Evolutionary conservation across 2,797 vertebrate species (phyloP).

Genomic region (Galaxias olidus): DNA sequence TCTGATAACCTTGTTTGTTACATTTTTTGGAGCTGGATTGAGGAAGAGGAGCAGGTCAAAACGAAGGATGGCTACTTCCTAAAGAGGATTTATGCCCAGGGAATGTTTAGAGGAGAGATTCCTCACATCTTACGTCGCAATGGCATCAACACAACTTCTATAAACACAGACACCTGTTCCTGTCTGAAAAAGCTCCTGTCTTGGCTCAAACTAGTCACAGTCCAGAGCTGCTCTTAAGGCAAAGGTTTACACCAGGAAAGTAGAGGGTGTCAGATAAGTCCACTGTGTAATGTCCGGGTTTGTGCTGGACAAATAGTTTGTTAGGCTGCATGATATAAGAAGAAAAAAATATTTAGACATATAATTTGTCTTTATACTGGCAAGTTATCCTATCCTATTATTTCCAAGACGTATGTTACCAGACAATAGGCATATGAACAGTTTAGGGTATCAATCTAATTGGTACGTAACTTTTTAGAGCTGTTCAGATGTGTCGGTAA

Average conservation of each 20-base stretch:
- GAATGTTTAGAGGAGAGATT: slow-evolving; percentile 43
- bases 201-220: background rate
- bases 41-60: background rate
- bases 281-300: background rate
- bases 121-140: slow-evolving; percentile 25
- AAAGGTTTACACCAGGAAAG: background rate
- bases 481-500: no score
- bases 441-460: no score
- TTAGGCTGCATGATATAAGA: no score
- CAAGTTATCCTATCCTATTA: no score
- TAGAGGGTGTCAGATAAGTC: background rate
- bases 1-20: no score
- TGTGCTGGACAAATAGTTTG: no score
- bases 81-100: slow-evolving; percentile 1
- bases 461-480: no score
- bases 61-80: slow-evolving; percentile 4
- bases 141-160: slow-evolving; percentile 15
- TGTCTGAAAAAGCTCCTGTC: background rate
- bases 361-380: no score
- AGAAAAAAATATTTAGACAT: no score
- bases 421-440: no score
- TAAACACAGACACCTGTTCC: slow-evolving; percentile 32
- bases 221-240: background rate
- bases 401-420: no score
- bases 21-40: background rate